Conservation (phyloP, 2,888 invertebrate species). For the Pelosia muscerda region DNA sequence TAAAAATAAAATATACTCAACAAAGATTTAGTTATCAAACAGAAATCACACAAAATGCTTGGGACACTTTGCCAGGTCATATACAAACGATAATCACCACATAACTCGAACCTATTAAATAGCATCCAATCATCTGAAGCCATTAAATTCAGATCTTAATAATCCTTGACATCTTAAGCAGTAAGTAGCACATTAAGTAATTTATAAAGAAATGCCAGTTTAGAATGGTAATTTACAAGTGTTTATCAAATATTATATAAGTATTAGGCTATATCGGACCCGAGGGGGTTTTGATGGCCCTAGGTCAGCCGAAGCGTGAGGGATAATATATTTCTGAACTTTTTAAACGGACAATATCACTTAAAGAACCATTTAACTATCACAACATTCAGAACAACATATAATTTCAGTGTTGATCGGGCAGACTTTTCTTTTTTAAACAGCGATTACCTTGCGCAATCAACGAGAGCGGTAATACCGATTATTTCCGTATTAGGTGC, state of each 20-base stretch:
- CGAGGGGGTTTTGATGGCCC: too few relatives aligned
- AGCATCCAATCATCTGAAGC: neutral
- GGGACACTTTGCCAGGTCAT: neutral
- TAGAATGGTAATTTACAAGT: slow-evolving; percentile 32
- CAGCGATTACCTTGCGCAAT: slow-evolving; percentile 34
- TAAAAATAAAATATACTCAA: slow-evolving; percentile 28
- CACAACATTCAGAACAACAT: slow-evolving; percentile 22
- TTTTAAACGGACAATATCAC: slow-evolving; percentile 20
- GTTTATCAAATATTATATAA: too few relatives aligned
- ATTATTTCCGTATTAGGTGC: slow-evolving; percentile 44
- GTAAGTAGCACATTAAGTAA: slow-evolving; percentile 52
- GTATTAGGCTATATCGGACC: too few relatives aligned
- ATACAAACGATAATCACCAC: neutral
- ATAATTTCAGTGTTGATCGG: slow-evolving; percentile 23
- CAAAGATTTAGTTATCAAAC: slow-evolving; percentile 1
- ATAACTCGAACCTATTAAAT: neutral
- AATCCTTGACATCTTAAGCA: slow-evolving; percentile 44
- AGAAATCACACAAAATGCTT: neutral
- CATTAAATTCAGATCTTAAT: slow-evolving; percentile 55
- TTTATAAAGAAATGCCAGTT: slow-evolving; percentile 55
- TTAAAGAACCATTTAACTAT: slow-evolving; percentile 33
- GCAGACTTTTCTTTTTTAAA: slow-evolving; percentile 29
- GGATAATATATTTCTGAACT: slow-evolving; percentile 30
- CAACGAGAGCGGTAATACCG: slow-evolving; percentile 36
- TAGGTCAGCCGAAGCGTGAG: too few relatives aligned